Conservation (phyloP, 2,888 invertebrate genomes). For the Adelognathus sp. region DNA sequence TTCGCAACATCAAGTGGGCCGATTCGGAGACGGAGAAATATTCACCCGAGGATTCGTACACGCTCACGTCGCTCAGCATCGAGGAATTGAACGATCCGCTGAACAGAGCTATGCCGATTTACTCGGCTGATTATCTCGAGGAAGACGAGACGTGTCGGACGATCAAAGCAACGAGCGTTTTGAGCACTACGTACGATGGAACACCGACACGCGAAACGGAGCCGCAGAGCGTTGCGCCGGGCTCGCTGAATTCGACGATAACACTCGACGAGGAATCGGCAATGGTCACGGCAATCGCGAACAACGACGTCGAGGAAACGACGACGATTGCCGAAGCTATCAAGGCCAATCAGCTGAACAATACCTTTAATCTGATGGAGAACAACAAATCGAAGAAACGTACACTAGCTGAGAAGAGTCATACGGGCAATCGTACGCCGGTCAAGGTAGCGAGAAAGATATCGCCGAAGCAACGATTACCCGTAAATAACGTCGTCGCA, state of each 20-base stretch:
- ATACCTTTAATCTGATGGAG: constrained; percentile 65
- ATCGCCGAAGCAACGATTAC: constrained; percentile 57
- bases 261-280: constrained; percentile 56
- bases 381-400: constrained; percentile 70
- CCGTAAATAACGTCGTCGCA: background rate
- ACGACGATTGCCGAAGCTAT: constrained; percentile 12
- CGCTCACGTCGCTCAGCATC: constrained; percentile 70
- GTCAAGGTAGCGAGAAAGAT: constrained; percentile 71
- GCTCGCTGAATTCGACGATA: constrained; percentile 61
- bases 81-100: constrained; percentile 69
- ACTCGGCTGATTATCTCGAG: constrained; percentile 54
- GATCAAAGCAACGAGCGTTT: background rate
- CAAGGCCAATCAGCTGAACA: constrained; percentile 64
- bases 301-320: constrained; percentile 39
- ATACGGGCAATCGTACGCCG: constrained; percentile 64
- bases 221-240: background rate
- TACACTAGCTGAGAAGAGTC: constrained; percentile 73
- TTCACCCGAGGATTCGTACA: constrained; percentile 73
- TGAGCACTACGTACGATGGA: constrained; percentile 31
- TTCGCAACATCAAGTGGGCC: constrained; percentile 85
- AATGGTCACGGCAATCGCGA: background rate
- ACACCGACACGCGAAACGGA: constrained; percentile 11
- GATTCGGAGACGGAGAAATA: constrained; percentile 79
- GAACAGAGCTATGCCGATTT: constrained; percentile 66
- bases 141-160: constrained; percentile 40